Percentiles rank a stretch among this genome's conserved stretches.
Conservation (phyloP, 2,113 vertebrate genomes). For the Casuarius casuarius region DNA sequence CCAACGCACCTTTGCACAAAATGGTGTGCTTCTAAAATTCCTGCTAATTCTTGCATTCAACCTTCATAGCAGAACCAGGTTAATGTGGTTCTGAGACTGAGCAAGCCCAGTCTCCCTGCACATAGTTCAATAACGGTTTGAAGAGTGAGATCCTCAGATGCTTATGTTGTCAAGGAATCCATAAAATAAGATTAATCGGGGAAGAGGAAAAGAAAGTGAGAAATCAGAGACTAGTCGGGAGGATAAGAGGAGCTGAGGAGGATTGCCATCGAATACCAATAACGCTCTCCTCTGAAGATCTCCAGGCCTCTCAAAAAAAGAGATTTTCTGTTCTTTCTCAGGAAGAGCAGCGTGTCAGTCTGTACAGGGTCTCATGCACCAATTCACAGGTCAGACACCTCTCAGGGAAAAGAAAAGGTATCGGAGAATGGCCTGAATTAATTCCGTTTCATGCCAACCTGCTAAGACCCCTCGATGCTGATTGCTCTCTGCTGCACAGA, state of each 20-base stretch:
- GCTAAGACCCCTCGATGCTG: fast-evolving
- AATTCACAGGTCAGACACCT: neutral
- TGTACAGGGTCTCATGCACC: neutral
- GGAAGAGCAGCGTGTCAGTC: neutral
- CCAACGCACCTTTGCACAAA: neutral
- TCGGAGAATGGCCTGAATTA: neutral
- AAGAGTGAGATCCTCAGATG: neutral
- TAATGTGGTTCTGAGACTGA: neutral
- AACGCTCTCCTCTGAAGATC: neutral
- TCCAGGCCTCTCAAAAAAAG: neutral
- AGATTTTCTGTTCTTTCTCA: fast-evolving
- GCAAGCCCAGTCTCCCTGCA: neutral
- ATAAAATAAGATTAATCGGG: slow-evolving; percentile 1
- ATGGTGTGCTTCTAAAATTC: neutral
- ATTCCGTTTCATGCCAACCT: fast-evolving
- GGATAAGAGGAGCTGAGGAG: neutral
- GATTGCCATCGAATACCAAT: neutral
- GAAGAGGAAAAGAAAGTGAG: neutral
- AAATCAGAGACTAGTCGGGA: neutral
- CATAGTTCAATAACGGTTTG: neutral
- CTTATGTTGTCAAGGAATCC: slow-evolving; percentile 44
- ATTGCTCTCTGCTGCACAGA: neutral
- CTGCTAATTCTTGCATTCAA: neutral
- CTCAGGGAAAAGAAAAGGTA: neutral
- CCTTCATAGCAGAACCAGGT: neutral